These are phyloP conservation scores for Drosophila lacteicornis DNA, from an alignment of 1,140 invertebrate species.

Conservation along the genomic window DNA sequence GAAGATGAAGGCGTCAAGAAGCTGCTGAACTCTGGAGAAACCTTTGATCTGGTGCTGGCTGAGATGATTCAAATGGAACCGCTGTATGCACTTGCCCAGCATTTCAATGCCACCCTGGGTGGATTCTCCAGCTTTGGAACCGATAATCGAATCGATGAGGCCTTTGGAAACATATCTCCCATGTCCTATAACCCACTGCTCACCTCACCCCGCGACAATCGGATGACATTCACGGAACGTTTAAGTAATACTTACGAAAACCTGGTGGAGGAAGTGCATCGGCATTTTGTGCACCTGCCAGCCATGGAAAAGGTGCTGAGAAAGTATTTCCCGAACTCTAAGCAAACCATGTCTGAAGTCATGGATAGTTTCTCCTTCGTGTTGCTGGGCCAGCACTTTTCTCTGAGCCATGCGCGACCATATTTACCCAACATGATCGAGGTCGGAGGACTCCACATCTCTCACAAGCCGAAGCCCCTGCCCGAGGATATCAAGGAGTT, in stretches of 20 bases:
- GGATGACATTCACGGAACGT: constrained; percentile 85
- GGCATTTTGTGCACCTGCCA: constrained; percentile 48
- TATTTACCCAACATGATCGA: constrained; percentile 86
- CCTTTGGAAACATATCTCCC: constrained; percentile 71
- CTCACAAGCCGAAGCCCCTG: constrained; percentile 78
- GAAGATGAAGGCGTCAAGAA: constrained; percentile 50
- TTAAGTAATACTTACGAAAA: constrained; percentile 73
- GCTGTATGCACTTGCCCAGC: constrained; percentile 60
- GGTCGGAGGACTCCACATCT: constrained; percentile 87
- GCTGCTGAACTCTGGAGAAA: constrained; percentile 58
- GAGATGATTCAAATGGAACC: constrained; percentile 65
- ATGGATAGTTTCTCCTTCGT: constrained; percentile 85
- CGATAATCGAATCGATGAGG: constrained; percentile 50
- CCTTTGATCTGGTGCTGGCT: constrained; percentile 77
- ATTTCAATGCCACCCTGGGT: constrained; percentile 75
- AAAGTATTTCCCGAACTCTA: constrained; percentile 85
- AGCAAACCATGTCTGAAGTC: constrained; percentile 54
- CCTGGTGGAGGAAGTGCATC: constrained; percentile 25
- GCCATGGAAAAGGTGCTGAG: constrained; percentile 64
- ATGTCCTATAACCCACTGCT: constrained; percentile 80
- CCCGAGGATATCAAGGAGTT: constrained; percentile 85
- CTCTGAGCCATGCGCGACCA: constrained; percentile 85
- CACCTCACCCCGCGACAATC: constrained; percentile 59
- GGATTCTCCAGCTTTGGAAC: constrained; percentile 73
- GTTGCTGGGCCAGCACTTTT: constrained; percentile 87